Evolutionary conservation across 1,140 invertebrate genomes (phyloP), one percentile per base, ranked within the genome.

Genomic region (Pseudomyrmex gracilis): DNA sequence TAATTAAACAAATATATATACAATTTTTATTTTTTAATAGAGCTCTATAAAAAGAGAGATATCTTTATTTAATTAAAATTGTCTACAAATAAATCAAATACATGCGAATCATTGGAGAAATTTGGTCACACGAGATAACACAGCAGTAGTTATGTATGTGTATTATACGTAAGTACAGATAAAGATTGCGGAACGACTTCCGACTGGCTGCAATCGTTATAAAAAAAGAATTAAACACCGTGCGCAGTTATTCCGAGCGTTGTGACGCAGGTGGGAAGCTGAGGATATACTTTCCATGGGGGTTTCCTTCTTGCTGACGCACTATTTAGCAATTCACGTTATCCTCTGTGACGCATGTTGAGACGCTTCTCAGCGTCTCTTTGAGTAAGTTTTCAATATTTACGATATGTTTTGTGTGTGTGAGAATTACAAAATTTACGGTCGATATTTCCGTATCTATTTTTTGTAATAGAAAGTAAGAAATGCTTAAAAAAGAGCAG

Each of bases 231-330:
- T 53, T n/a, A 9, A 24, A 49, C 8, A 53, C 13, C 13, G 10
- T 55, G 17, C 66, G 5, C 34, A 34, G 34, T 17, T 13, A 20
- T 34, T 63, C 47, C 24, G 5, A 10, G 34, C 49, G 15, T 10
- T 8, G 20, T 80, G 76, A 71, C 76, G 53, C 22, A 71, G 12
- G 1, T 71, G 43, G 43, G 20, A 45, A 71, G 7, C 43, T 58
- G 22, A 49, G 20, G 53, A 58, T 20, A 68, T 67, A 8, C 22
- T 22, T 58, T 12, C 7, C 20, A 9, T 7, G 43, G 76, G 76
- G 22, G 20, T 80, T 80, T 8, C 66, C 66, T 80, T 80, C 17
- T 49, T 49, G 20, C 43, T 80, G 76, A 71, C 43, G 43, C 24
- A 73, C 20, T 24, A n/a, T 57, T 73, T 2, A 43, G 24, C 58